Base-by-base conservation (phyloP, 2,888 invertebrate species). In the Eupithecia tripunctaria region DNA sequence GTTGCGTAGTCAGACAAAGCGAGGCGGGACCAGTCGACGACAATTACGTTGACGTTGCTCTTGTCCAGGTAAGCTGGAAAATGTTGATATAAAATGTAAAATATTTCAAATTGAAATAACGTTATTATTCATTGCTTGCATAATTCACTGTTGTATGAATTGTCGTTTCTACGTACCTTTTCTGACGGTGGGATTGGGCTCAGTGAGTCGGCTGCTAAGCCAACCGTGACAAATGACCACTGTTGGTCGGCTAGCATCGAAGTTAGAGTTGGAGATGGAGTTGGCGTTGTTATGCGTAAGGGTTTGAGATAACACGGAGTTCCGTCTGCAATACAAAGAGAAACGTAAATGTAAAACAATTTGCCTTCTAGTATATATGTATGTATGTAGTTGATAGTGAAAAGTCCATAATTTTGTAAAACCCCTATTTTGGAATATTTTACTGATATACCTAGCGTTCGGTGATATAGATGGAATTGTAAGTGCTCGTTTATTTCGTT, bases 21-120 rank as follows among this genome's bases (percentile, higher is more conserved):
- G 0, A 92, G 83, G 5, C 88, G 82, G 29, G 89, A 85, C 93
- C 94, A 94, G 77, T 94, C 92, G 62, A 94, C 51, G 4, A 90
- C 81, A 41, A 94, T 91, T 0, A 94, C 85, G 75, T 94, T 94
- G 0, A 83, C 83, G 27, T 94, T 90, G 15, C 79, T 79, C 64
- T 84, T 89, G 2, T 63, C 72, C 1, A 92, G 84, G 69, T 80
- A 88, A 1, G 86, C 93, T 92, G 80, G 12, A 62, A 62, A 29
- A 36, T 60, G 15, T 25, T 59, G 27, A 59, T 15, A 15, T 15
- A 1, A 14, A 15, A 15, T 59, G 25, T 15, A 27, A 59, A 27
- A 27, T 56, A 43, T 18, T 43, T 18, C 43, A n/a, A 43, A 3
- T 14, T 6, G 15, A 14, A 14, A 3, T 59, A 27, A 59, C 12